Base-by-base conservation (phyloP, 2,113 vertebrate genomes). In the Thomomys bottae region DNA sequence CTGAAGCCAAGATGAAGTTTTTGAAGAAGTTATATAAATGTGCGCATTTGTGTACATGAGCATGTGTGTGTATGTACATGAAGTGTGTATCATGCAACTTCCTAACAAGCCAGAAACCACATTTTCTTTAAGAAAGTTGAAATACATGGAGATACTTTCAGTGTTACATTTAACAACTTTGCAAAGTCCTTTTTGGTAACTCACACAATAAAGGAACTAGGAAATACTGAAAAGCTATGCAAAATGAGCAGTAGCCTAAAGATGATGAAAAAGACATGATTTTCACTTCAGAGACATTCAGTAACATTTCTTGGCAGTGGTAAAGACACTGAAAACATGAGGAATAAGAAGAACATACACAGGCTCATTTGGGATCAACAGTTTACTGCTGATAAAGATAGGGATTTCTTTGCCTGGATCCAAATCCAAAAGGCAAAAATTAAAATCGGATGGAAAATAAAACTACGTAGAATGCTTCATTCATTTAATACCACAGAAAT, bases 91-190 rank as follows among this genome's bases (percentile, higher is more conserved):
- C 21, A 34, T 70, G 21, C 4, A 70, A 7, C 66, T 81, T 84
- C 34, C 24, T 36, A 85, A 40, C 26, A 85, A 72, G 49, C 28
- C 91, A 92, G 94, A 89, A 94, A 85, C 94, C 72, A 88, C 75
- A 32, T 66, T 94, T 95, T 72, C 34, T 94, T 91, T 85, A 78
- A 26, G 34, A 24, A 42, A 0, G 15, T 88, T 82, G 2, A 68
- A 96, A 96, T 95, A 45, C 57, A 93, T 1, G 0, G 81, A 95
- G 45, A 72, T 84, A 76, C 8, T 61, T 95, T 81, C 59, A 45
- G 77, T 0, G 1, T 15, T 81, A 20, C 59, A 78, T 91, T 91
- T 92, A 93, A 88, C 63, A 61, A 79, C 61, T 93, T 84, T 89
- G 61, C 63, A 96, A 91, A 89, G 66, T 87, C 23, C 28, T 30